Percentiles rank a stretch among this genome's conserved stretches.
phyloP scores from a whole-genome alignment of 2,113 vertebrate species.

The Morone saxatilis region DNA sequence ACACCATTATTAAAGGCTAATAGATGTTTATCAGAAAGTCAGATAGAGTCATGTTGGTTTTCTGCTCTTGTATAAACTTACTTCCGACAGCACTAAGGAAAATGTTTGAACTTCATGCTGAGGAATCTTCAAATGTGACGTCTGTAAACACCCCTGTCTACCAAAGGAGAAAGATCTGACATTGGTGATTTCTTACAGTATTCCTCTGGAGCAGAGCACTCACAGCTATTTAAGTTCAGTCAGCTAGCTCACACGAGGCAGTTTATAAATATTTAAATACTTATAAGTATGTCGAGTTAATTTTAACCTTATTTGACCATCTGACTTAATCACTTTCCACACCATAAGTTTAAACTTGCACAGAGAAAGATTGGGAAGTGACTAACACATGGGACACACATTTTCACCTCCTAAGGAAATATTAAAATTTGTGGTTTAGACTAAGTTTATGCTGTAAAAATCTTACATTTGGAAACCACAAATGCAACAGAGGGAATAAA shows the following conservation, averaged over 20 bases:
- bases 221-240: neutral
- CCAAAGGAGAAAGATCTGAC: conserved; percentile 12
- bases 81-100: neutral
- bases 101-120: conserved; percentile 4
- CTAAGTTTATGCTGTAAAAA: neutral
- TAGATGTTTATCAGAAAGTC: conserved; percentile 3
- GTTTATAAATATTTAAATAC: conserved; percentile 1
- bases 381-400: too few relatives aligned
- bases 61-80: conserved; percentile 10
- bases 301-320: neutral
- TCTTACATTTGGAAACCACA: too few relatives aligned
- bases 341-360: neutral
- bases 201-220: neutral
- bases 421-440: neutral
- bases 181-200: neutral
- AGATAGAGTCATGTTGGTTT: neutral
- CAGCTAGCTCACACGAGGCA: neutral
- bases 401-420: neutral
- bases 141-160: conserved; percentile 13
- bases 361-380: neutral
- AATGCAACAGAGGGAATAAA: neutral
- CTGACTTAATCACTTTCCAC: neutral
- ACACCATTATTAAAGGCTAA: neutral
- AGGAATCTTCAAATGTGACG: conserved; percentile 28
- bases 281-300: neutral